Evolutionary conservation across 2,797 vertebrate species (phyloP), one percentile per base, ranked within the genome.

Genomic region (Pyrocephalus nanus): DNA sequence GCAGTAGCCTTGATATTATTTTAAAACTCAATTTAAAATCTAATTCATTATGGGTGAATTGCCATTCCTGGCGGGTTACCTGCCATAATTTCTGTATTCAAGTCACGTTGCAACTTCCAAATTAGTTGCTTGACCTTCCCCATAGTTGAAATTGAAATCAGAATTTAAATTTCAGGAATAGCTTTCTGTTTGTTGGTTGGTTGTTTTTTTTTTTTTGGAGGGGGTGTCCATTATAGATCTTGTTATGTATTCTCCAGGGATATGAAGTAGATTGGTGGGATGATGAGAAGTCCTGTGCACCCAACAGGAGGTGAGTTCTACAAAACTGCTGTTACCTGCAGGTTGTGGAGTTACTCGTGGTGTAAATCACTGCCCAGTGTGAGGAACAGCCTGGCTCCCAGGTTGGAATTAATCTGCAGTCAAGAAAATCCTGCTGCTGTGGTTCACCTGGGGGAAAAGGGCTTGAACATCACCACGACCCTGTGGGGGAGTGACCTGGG

Each of bases 251-350:
- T 51, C 40, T 73, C n/a, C 0, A 1, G 3, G 27, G 19, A 15
- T 4, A 21, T 16, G 4, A 76, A 26, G 15, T 4, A 2, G 4
- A 6, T 17, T 1, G 0, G 9, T 75, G 74, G 36, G 43, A 82
- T 45, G 32, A 53, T 15, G 55, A n/a, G 57, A 86, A 61, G 11
- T 64, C 6, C 76, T 21, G 34, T 16, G 42, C 12, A 47, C 15
- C 34, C 17, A 23, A 4, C 27, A 47, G 42, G 45, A 81, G 77
- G 30, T 23, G 23, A 6, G 10, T 9, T 42, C 34, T 92, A 45
- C 70, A 60, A 15, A 90, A 23, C 2, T 40, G 8, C 23, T 13
- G 27, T 27, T 47, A 40, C 26, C 4, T 5, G 0, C 30, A 50
- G n/a, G 22, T 22, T 3, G 6, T 36, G 8, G 60, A 14, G 32